Base-by-base conservation (phyloP, 35 echinoderm and acorn worm genomes). In the Hemicentrotus pulcherrimus region DNA sequence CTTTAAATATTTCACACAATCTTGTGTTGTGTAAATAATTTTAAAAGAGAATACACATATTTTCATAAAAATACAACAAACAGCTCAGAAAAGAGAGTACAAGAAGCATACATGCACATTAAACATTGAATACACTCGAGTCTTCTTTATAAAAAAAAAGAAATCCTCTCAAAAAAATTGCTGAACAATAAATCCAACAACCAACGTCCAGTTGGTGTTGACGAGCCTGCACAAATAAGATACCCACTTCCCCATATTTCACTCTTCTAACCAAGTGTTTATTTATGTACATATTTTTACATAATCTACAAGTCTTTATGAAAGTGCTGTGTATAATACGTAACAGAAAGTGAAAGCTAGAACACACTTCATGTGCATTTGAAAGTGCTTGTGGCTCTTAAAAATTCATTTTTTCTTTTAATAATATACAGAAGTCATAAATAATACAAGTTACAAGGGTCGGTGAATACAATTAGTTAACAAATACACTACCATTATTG, bases 281-380 rank as follows among this genome's bases (percentile, higher is more conserved):
- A 55, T 15, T 55, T 86, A 33, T 90, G 32, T 90, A 90, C 88
- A 90, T 90, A 90, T 90, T 9, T 41, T 45, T 90, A 90, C 88
- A 90, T 90, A 45, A 47, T 90, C 88, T 90, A 90, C 88, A 90
- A 90, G 65, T 24, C 32, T 90, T 90, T 47, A 90, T 90, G 88
- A 90, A 90, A 90, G 88, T 90, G 88, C 88, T 90, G 88, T 45
- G 88, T 90, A 90, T 45, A 32, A 90, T 45, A 90, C 88, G 46
- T n/a, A 90, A 90, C n/a, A 90, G 46, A 33, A 90, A 47, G 88
- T 90, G 88, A 90, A 90, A 90, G 88, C 88, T 90, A 90, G 16
- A 45, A 90, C 12, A 90, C 88, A 90, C 88, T 90, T 90, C 16
- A 47, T 90, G 88, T 90, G 88, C 88, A 11, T 47, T 16, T 90